Evolutionary conservation across 2,888 invertebrate genomes (phyloP).

Genomic region (Acronicta psi): DNA sequence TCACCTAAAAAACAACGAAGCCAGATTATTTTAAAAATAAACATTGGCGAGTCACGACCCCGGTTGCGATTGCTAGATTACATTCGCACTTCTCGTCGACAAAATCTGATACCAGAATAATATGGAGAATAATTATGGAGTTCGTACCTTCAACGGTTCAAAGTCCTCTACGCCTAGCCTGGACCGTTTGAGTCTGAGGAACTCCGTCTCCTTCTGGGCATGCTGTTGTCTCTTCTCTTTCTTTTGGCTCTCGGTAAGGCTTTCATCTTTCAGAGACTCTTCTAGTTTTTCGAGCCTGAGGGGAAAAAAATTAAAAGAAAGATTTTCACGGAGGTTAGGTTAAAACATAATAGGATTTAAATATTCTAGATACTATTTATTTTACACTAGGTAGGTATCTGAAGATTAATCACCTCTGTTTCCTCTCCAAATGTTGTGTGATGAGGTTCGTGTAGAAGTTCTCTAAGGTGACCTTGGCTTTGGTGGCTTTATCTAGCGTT

Average conservation of each 20-base stretch:
- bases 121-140: slow-evolving; percentile 8
- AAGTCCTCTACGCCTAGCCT: slow-evolving; percentile 99
- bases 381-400: not conserved
- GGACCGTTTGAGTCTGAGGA: slow-evolving; percentile 97
- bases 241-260: slow-evolving; percentile 97
- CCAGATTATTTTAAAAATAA: not conserved
- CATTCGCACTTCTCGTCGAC: slow-evolving; percentile 26
- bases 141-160: slow-evolving; percentile 96
- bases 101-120: slow-evolving; percentile 7
- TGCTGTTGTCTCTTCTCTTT: slow-evolving; percentile 98
- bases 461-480: slow-evolving; percentile 99
- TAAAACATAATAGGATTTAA: too few relatives aligned
- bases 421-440: slow-evolving; percentile 98
- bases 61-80: slow-evolving; percentile 7
- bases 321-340: not conserved
- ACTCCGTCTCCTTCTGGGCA: slow-evolving; percentile 99
- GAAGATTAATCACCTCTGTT: slow-evolving; percentile 92
- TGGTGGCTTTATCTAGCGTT: slow-evolving; percentile 99
- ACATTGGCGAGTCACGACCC: slow-evolving; percentile 3
- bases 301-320: slow-evolving; percentile 1
- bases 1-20: slow-evolving; percentile 79
- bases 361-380: too few relatives aligned
- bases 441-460: slow-evolving; percentile 99
- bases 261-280: slow-evolving; percentile 98
- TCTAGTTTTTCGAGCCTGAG: slow-evolving; percentile 96